phyloP scores from a whole-genome alignment of 2,888 invertebrate genomes.

The Polylopha cassiicola region DNA sequence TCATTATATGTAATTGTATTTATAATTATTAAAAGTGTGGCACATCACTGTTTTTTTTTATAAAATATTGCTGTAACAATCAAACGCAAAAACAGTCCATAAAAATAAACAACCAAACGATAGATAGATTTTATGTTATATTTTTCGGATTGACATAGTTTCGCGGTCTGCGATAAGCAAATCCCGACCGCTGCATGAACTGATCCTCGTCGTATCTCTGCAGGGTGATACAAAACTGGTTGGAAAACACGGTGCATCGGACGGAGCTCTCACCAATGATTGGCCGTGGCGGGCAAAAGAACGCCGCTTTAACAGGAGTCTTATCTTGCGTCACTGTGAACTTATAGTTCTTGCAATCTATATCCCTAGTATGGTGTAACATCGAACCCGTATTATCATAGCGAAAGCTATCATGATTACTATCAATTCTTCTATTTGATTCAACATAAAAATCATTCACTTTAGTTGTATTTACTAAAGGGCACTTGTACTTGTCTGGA shows the following conservation, averaged over 20 bases:
- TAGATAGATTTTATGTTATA: not conserved
- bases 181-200: slow-evolving; percentile 43
- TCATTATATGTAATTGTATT: too few species aligned
- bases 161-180: slow-evolving; percentile 53
- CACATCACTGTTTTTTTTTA: too few species aligned
- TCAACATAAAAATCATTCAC: slow-evolving; percentile 36
- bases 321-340: slow-evolving; percentile 57
- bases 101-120: too few species aligned
- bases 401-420: slow-evolving; percentile 25
- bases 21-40: too few species aligned
- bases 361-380: slow-evolving; percentile 34
- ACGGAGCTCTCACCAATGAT: slow-evolving; percentile 44
- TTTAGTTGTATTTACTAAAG: slow-evolving; percentile 42
- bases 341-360: slow-evolving; percentile 69
- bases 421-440: slow-evolving; percentile 38
- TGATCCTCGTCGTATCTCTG: slow-evolving; percentile 58
- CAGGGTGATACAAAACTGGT: slow-evolving; percentile 62
- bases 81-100: too few species aligned
- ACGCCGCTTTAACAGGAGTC: slow-evolving; percentile 49
- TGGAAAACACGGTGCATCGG: slow-evolving; percentile 66
- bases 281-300: slow-evolving; percentile 61
- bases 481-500: slow-evolving; percentile 59
- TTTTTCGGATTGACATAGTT: slow-evolving; percentile 8
- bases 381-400: slow-evolving; percentile 22
- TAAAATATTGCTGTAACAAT: too few species aligned